A percentile compares a stretch with the other conserved stretches of the same genome.
These are phyloP conservation scores for Perca fluviatilis DNA, from an alignment of 2,113 vertebrate species.

Conservation along the genomic window DNA sequence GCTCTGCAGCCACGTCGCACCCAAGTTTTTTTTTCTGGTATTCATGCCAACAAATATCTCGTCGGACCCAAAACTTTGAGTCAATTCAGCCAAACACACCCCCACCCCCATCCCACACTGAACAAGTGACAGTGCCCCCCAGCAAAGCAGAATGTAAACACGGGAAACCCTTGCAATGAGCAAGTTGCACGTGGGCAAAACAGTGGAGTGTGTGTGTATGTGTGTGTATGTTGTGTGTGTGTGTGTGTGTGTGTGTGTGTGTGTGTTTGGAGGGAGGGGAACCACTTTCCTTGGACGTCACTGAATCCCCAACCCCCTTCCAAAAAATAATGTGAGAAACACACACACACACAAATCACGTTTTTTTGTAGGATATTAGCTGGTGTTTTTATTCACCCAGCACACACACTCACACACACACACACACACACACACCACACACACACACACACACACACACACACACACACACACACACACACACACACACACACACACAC, in stretches of 20 bases:
- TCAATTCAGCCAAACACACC: conserved; percentile 40
- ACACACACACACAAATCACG: conserved; percentile 2
- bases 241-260: conserved; percentile 36
- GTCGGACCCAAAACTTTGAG: conserved; percentile 59
- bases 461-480: conserved; percentile 31
- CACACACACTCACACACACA: conserved; percentile 22
- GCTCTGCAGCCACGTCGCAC: conserved; percentile 63
- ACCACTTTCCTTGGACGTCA: conserved; percentile 43
- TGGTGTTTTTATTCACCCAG: too few species aligned
- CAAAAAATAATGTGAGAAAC: conserved; percentile 25
- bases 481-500: conserved; percentile 35
- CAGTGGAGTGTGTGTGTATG: conserved; percentile 37
- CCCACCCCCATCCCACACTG: conserved; percentile 19
- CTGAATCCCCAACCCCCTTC: conserved; percentile 18
- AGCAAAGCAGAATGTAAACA: conserved; percentile 71
- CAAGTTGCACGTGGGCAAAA: conserved; percentile 79
- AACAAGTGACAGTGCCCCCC: conserved; percentile 51
- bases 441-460: conserved; percentile 35
- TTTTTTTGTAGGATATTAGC: too few species aligned
- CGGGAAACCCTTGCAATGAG: conserved; percentile 62
- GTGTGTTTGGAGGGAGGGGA: conserved; percentile 29
- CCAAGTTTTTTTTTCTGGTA: conserved; percentile 59
- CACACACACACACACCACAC: conserved; percentile 18
- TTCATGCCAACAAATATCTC: conserved; percentile 50
- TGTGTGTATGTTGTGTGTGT: conserved; percentile 37